phyloP scores from a whole-genome alignment of 2,797 vertebrate genomes.

The Chromis chromis region DNA sequence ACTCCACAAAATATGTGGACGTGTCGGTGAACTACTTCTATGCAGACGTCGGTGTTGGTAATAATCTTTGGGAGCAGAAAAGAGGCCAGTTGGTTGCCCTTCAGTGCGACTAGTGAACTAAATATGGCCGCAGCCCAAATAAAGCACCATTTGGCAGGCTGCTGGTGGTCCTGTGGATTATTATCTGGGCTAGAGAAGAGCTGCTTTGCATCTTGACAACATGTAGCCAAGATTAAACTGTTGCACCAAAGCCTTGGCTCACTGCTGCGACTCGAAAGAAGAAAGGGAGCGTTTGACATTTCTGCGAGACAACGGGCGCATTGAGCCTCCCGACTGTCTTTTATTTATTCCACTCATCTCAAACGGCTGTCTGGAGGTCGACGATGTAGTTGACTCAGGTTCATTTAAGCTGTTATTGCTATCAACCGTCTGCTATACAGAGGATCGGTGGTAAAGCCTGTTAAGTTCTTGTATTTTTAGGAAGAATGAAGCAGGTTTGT shows the following conservation, averaged over 20 bases:
- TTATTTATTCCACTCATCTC: conserved; percentile 31
- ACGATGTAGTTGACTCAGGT: conserved; percentile 1
- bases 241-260: not conserved
- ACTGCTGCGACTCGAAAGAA: not conserved
- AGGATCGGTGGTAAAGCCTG: not conserved
- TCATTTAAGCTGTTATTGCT: conserved; percentile 17
- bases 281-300: not conserved
- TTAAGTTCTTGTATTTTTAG: not conserved
- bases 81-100: not conserved
- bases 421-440: not conserved
- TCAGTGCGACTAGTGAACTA: not conserved
- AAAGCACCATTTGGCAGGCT: conserved; percentile 18
- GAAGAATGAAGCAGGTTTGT: not conserved
- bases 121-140: not conserved
- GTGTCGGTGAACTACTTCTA: no score
- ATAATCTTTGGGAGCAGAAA: not conserved
- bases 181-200: conserved; percentile 31
- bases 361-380: not conserved
- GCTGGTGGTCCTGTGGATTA: conserved; percentile 37
- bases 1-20: no score
- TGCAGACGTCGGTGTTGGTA: no score
- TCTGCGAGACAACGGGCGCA: not conserved
- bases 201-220: conserved; percentile 42
- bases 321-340: conserved; percentile 12
- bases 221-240: conserved; percentile 26